phyloP scores from a whole-genome alignment of 2,797 vertebrate genomes.

The Mormyrus proboscirostris region DNA sequence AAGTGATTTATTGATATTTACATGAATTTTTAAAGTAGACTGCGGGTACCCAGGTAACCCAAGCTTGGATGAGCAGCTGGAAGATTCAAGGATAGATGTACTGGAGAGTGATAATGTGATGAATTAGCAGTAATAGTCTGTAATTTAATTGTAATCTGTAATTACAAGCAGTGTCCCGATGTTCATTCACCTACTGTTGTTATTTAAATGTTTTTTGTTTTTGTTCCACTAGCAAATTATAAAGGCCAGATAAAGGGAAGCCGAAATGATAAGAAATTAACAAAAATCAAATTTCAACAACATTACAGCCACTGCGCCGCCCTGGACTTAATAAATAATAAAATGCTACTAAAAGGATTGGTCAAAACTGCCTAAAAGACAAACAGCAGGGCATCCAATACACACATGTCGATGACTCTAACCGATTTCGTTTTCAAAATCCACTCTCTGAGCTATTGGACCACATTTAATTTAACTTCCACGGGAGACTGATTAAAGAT shows the following conservation, averaged over 20 bases:
- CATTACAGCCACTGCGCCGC: background rate
- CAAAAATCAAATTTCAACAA: background rate
- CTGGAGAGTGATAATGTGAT: background rate
- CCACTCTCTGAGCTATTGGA: background rate
- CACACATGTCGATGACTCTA: background rate
- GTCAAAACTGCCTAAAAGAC: background rate
- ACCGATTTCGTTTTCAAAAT: background rate
- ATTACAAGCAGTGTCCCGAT: background rate
- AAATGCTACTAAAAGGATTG: background rate
- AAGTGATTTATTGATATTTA: background rate
- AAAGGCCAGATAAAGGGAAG: background rate
- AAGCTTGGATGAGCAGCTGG: background rate
- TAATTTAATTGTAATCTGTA: background rate
- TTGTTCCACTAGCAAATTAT: background rate
- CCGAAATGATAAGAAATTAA: background rate
- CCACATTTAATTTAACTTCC: constrained; percentile 1
- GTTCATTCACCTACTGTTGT: background rate
- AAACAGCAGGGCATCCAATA: background rate
- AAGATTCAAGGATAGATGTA: background rate
- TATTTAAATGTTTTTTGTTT: background rate
- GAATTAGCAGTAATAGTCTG: background rate
- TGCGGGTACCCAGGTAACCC: background rate
- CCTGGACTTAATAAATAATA: background rate
- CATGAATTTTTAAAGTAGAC: background rate
- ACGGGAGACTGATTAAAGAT: background rate